Percentiles rank a stretch among this genome's conserved stretches.
These are phyloP conservation scores for Apotomis capreana DNA, from an alignment of 2,888 invertebrate species.

Conservation along the genomic window DNA sequence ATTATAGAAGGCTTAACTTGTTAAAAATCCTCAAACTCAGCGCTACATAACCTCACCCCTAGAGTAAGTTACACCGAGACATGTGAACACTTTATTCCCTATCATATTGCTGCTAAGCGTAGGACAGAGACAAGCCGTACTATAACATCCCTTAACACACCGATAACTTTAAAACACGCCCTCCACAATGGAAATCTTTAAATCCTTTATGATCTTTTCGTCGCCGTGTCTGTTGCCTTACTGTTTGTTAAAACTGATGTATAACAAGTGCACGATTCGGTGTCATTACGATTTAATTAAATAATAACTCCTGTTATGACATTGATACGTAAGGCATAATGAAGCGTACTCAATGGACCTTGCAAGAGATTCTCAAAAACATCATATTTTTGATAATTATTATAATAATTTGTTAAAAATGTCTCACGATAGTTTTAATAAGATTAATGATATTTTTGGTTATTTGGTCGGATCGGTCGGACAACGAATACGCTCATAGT, in stretches of 20 bases:
- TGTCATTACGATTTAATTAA: no score
- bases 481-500: no score
- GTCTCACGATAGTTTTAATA: no score
- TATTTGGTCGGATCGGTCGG: no score
- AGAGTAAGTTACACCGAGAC: conserved; percentile 44
- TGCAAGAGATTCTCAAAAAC: no score
- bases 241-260: neutral
- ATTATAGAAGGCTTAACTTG: conserved; percentile 15
- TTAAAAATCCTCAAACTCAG: conserved; percentile 18
- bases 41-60: conserved; percentile 37
- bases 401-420: no score
- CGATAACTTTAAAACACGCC: conserved; percentile 54
- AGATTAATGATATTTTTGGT: no score
- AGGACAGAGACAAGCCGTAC: conserved; percentile 61
- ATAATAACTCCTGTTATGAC: no score
- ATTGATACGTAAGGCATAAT: no score
- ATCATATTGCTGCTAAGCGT: conserved; percentile 68
- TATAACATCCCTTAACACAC: conserved; percentile 62
- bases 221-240: neutral
- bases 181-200: neutral
- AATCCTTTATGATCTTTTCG: neutral
- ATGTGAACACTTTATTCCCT: conserved; percentile 67
- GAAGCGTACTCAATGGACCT: no score
- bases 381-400: no score
- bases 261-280: neutral